These are phyloP conservation scores for Icerya purchasi DNA, from an alignment of 2,888 invertebrate genomes.

Conservation along the genomic window DNA sequence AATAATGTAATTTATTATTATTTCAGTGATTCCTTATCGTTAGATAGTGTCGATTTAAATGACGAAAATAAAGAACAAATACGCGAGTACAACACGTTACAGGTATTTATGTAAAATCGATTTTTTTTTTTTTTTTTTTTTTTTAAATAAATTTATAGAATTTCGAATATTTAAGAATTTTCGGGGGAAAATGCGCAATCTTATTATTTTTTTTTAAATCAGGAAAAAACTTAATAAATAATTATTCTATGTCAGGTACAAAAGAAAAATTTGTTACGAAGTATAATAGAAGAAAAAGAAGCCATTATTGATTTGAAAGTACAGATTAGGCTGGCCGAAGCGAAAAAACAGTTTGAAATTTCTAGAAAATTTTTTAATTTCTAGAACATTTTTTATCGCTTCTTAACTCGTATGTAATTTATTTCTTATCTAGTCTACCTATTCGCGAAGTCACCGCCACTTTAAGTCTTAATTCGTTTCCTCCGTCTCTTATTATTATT, in stretches of 20 bases:
- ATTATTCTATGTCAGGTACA: too few species aligned
- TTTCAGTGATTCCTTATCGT: neutral
- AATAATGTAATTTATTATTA: too few species aligned
- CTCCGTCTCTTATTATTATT: too few species aligned
- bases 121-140: too few species aligned
- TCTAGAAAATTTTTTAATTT: neutral
- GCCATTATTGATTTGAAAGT: conserved; percentile 49
- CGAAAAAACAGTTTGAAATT: conserved; percentile 4
- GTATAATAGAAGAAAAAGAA: conserved; percentile 48
- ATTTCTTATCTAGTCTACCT: too few species aligned
- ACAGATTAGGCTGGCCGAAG: conserved; percentile 18
- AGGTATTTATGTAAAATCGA: too few species aligned
- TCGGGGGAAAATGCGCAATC: neutral
- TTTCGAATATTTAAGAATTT: too few species aligned
- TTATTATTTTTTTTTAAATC: conserved; percentile 15
- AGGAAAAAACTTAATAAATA: conserved; percentile 18
- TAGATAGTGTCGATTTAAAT: neutral
- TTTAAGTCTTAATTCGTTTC: too few species aligned
- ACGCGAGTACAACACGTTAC: neutral
- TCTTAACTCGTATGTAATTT: too few species aligned
- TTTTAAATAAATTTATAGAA: too few species aligned
- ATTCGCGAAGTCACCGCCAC: too few species aligned
- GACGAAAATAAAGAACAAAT: neutral
- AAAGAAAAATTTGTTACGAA: conserved; percentile 41
- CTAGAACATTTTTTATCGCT: neutral